A percentile compares a stretch with the other conserved stretches of the same genome.
phyloP scores from a whole-genome alignment of 2,113 vertebrate species.

The Orientallactaga bullata region DNA sequence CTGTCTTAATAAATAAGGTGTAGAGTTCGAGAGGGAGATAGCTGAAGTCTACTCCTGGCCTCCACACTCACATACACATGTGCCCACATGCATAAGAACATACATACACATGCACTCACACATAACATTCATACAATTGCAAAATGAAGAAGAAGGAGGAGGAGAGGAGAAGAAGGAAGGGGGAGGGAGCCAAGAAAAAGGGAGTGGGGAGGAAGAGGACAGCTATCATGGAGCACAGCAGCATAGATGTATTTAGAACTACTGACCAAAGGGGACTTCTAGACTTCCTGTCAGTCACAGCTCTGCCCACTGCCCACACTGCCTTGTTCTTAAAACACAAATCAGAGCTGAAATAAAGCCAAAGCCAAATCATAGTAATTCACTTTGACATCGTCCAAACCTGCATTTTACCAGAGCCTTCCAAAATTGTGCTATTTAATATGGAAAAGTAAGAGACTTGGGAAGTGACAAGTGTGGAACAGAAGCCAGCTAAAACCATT shows the following conservation, averaged over 20 bases:
- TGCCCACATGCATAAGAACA: too few species aligned
- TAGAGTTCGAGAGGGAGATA: too few species aligned
- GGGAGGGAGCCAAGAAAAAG: too few species aligned
- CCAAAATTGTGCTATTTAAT: background rate
- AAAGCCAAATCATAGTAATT: too few species aligned
- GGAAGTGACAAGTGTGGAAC: background rate
- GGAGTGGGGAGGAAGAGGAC: too few species aligned
- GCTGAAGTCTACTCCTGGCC: too few species aligned
- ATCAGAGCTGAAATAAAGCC: background rate
- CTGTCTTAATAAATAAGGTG: too few species aligned
- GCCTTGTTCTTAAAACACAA: constrained; percentile 19
- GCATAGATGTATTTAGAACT: background rate
- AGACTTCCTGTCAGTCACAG: background rate
- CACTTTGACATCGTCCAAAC: background rate
- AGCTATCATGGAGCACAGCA: background rate
- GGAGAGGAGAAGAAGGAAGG: too few species aligned
- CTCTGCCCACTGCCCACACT: background rate
- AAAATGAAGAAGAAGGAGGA: too few species aligned
- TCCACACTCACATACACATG: too few species aligned
- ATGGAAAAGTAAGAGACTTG: background rate
- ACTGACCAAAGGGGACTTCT: background rate
- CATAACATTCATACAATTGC: too few species aligned
- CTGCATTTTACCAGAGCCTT: background rate
- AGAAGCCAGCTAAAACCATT: background rate
- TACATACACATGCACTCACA: too few species aligned